phyloP scores from a whole-genome alignment of 2,113 vertebrate species.

The Cynopterus brachyotis region DNA sequence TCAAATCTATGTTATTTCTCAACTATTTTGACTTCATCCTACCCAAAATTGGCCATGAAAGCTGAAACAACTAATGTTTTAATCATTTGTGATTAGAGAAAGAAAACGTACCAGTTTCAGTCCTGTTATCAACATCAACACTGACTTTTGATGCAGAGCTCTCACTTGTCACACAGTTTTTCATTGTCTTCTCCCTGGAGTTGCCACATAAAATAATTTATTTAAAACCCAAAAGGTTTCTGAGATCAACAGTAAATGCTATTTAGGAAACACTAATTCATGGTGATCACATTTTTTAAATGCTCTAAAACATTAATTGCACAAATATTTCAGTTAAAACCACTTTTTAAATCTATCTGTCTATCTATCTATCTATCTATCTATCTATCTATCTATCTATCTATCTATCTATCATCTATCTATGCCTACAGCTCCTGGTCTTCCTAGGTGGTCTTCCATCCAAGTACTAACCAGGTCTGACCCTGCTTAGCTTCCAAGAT shows the following conservation, averaged over 20 bases:
- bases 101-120: slow-evolving; percentile 65
- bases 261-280: slow-evolving; percentile 55
- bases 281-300: neutral
- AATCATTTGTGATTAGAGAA: slow-evolving; percentile 23
- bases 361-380: neutral
- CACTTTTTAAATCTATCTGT: neutral
- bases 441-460: no score
- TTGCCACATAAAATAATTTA: slow-evolving; percentile 38
- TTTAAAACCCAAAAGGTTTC: slow-evolving; percentile 45
- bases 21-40: slow-evolving; percentile 17
- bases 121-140: slow-evolving; percentile 54
- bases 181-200: slow-evolving; percentile 72
- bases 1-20: slow-evolving; percentile 25
- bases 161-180: slow-evolving; percentile 64
- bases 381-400: no score
- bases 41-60: neutral
- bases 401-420: no score
- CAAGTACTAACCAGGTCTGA: no score
- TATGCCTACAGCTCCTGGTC: no score
- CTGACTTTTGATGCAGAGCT: slow-evolving; percentile 41
- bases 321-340: slow-evolving; percentile 23
- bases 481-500: no score
- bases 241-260: slow-evolving; percentile 22
- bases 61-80: slow-evolving; percentile 19
- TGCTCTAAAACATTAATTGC: slow-evolving; percentile 35